These are phyloP conservation scores for Pangasius larnaudii DNA, from an alignment of 2,797 vertebrate genomes.

Conservation along the genomic window DNA sequence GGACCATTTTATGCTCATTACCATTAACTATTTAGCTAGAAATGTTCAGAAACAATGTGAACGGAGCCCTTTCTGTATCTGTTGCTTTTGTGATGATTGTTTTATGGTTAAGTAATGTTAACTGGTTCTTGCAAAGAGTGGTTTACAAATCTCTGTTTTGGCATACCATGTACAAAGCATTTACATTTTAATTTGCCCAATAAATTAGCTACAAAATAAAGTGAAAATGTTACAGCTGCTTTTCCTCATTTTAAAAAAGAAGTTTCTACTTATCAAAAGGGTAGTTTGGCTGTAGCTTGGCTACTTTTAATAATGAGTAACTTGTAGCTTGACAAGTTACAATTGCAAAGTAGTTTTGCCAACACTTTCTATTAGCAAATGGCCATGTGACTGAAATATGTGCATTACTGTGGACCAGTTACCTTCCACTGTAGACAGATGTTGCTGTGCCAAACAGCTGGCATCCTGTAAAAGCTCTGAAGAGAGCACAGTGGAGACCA, in stretches of 20 bases:
- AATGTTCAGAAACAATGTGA: neutral
- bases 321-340: neutral
- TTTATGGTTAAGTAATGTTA: neutral
- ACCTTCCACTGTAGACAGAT: conserved; percentile 66
- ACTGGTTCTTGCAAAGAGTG: neutral
- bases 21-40: neutral
- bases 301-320: neutral
- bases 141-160: neutral
- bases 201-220: neutral
- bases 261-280: neutral
- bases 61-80: neutral
- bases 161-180: neutral
- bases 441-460: conserved; percentile 52
- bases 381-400: neutral
- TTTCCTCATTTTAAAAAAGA: neutral
- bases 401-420: conserved; percentile 42
- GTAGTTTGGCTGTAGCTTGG: neutral
- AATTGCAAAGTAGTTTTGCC: neutral
- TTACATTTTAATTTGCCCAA: neutral
- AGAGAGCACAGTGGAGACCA: conserved; percentile 38
- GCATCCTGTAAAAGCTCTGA: conserved; percentile 43
- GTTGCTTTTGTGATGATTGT: neutral
- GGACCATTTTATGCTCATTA: neutral
- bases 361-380: neutral
- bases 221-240: neutral